Evolutionary conservation across 2,113 vertebrate species (phyloP).

Genomic region (Alligator mississippiensis): DNA sequence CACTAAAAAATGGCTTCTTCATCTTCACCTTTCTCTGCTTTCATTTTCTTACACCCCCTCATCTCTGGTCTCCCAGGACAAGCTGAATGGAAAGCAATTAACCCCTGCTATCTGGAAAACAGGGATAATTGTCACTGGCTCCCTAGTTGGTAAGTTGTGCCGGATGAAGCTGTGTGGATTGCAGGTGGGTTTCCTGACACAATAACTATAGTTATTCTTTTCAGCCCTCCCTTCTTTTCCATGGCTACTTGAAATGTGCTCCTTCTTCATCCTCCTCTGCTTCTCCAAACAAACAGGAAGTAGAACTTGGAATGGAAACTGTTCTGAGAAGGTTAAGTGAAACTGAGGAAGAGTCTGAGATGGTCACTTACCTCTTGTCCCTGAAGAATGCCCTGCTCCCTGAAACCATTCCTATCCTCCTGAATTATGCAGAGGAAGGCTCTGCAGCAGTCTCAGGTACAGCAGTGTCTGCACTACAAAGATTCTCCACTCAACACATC

Average conservation of each 20-base stretch:
- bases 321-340: slow-evolving; percentile 48
- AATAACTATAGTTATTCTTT: background rate
- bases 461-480: slow-evolving; percentile 52
- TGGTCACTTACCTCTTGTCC: slow-evolving; percentile 57
- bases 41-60: background rate
- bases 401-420: slow-evolving; percentile 54
- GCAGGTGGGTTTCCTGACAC: slow-evolving; percentile 59
- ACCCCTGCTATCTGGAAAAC: slow-evolving; percentile 42
- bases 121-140: slow-evolving; percentile 43
- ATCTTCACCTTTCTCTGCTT: fast-evolving
- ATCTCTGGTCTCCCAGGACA: slow-evolving; percentile 45
- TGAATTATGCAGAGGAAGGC: slow-evolving; percentile 52
- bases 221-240: fast-evolving
- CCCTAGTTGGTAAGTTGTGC: slow-evolving; percentile 73
- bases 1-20: background rate
- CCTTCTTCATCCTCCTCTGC: background rate
- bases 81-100: slow-evolving; percentile 51
- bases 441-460: fast-evolving
- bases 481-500: background rate
- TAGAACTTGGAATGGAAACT: slow-evolving; percentile 18
- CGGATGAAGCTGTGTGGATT: slow-evolving; percentile 63
- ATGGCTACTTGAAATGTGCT: fast-evolving
- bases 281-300: slow-evolving; percentile 48
- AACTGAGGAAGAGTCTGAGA: background rate
- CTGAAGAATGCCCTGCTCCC: slow-evolving; percentile 64